Evolutionary conservation across 1,140 invertebrate species (phyloP), one percentile per base, ranked within the genome.

Genomic region (Diuraphis noxia): DNA sequence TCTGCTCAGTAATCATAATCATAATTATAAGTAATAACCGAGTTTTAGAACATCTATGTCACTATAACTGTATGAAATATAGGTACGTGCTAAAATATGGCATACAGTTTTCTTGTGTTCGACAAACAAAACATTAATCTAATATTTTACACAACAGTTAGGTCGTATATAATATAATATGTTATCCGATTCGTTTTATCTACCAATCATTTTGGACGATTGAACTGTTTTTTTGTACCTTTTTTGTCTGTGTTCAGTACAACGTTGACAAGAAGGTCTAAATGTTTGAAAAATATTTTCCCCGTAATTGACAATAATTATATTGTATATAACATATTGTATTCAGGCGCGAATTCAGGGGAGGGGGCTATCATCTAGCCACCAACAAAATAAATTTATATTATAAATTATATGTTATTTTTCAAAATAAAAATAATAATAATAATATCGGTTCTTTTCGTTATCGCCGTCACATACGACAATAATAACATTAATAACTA

Each of bases 1-100:
- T 86, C 85, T 86, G 25, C 81, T 41, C 40, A 8, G 40, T 82
- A 30, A 38, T 82, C 30, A 82, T 82, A 10, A 81, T 85, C 30
- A 43, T 34, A 46, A 86, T 86, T 49, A 86, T 86, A 49, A 86
- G 84, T 49, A 86, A 86, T 86, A 49, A 49, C 41, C 0, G 84
- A 36, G 43, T 86, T 49, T 49, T 49, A 46, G 43, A 21, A 86
- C 43, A 85, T 21, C 30, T 46, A 36, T 46, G 43, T 4, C 2
- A 25, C 46, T 46, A 23, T 41, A 30, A n/a, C 30, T 30, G 23
- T 82, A 82, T 40, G 38, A 40, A 40, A 40, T 25, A 82, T 72
- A n/a, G 56, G 10, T 41, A 41, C 30, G 40, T 40, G 13, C 81
- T 41, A 38, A 41, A n/a, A 41, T 41, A 40, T 30, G 23, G 3